A percentile compares a stretch with the other conserved stretches of the same genome.
Evolutionary conservation across 2,888 invertebrate genomes (phyloP).

Genomic region (Hoplodrina ambigua): DNA sequence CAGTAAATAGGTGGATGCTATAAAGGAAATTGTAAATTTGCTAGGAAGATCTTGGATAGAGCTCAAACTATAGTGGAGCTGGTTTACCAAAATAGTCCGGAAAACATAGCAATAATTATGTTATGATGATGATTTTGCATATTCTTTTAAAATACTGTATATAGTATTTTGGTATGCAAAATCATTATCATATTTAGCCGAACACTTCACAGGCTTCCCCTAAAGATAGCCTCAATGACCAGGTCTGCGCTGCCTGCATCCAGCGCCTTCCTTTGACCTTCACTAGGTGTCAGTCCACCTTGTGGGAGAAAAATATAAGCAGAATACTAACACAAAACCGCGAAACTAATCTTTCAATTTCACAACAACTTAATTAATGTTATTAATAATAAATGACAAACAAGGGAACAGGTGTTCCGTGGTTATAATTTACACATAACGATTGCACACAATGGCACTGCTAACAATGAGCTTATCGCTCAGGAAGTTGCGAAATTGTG

Average conservation of each 20-base stretch:
- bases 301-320: no score
- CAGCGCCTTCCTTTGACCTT: no score
- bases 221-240: no score
- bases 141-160: no score
- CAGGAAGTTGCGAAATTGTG: slow-evolving; percentile 60
- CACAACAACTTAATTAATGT: slow-evolving; percentile 57
- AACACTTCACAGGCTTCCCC: no score
- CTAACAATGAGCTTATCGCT: slow-evolving; percentile 60
- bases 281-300: no score
- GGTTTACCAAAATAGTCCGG: neutral
- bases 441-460: slow-evolving; percentile 39
- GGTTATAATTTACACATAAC: slow-evolving; percentile 50
- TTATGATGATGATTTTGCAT: no score
- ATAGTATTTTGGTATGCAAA: no score
- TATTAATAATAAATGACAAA: slow-evolving; percentile 58
- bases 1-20: neutral
- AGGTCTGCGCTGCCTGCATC: no score
- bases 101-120: no score
- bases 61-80: neutral
- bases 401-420: slow-evolving; percentile 59
- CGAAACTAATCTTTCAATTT: slow-evolving; percentile 33
- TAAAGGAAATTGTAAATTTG: neutral
- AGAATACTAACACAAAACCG: slow-evolving; percentile 16
- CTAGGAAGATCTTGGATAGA: neutral
- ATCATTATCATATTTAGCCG: no score